Percentiles rank a stretch among this genome's conserved stretches.
Conservation (phyloP, 2,888 invertebrate species). For the Hyposoter didymator region DNA sequence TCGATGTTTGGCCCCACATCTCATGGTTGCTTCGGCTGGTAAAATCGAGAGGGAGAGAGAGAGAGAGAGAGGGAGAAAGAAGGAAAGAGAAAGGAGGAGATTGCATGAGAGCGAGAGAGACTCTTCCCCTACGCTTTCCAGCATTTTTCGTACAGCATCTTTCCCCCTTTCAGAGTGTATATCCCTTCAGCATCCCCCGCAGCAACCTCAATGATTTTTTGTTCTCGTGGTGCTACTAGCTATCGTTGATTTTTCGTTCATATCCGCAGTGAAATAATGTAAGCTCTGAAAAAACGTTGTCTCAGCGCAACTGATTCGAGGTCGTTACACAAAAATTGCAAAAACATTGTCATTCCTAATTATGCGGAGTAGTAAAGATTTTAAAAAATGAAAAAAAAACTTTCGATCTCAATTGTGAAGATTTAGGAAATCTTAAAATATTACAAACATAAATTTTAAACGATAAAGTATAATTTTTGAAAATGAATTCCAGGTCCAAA, state of each 20-base stretch:
- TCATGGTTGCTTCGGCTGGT: constrained; percentile 34
- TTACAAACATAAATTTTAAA: neutral
- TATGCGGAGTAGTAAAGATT: neutral
- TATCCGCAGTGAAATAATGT: neutral
- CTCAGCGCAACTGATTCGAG: neutral
- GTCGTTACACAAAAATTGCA: neutral
- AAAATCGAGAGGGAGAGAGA: constrained; percentile 20
- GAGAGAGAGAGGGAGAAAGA: neutral
- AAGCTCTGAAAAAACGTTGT: neutral
- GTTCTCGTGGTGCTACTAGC: constrained; percentile 3
- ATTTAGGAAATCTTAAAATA: neutral
- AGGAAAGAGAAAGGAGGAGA: neutral
- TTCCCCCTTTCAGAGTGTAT: constrained; percentile 15
- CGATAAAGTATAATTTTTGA: neutral
- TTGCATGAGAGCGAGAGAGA: neutral
- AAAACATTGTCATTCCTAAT: neutral
- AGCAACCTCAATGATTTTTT: constrained; percentile 43
- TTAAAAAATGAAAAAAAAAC: neutral
- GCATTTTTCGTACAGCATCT: constrained; percentile 50
- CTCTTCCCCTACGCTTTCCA: constrained; percentile 26
- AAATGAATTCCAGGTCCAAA: neutral
- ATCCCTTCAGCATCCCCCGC: constrained; percentile 21
- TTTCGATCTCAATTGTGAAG: neutral
- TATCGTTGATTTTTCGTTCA: neutral
- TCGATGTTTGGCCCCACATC: constrained; percentile 55